phyloP scores from a whole-genome alignment of 2,797 vertebrate genomes.

The Hoplostethus mediterraneus region DNA sequence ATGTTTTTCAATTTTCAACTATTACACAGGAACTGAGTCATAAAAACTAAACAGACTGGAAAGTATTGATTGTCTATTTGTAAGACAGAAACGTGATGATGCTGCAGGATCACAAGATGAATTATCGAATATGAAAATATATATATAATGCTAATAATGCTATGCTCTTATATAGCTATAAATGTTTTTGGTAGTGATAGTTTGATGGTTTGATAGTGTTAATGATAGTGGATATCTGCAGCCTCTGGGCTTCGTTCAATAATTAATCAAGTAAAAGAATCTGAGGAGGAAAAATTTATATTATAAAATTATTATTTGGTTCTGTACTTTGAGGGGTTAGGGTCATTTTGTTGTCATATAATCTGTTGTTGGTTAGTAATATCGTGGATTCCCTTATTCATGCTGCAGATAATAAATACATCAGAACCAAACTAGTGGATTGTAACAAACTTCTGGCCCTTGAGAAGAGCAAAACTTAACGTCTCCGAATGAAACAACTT shows the following conservation, averaged over 20 bases:
- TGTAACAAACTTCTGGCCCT: too few relatives aligned
- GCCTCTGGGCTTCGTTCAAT: not conserved
- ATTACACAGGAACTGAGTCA: not conserved
- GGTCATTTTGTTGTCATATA: too few relatives aligned
- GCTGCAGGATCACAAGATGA: not conserved
- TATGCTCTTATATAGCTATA: not conserved
- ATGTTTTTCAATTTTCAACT: too few relatives aligned
- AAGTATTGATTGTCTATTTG: not conserved
- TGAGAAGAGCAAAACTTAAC: not conserved
- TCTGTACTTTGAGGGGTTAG: too few relatives aligned
- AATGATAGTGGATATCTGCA: not conserved
- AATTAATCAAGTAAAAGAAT: not conserved
- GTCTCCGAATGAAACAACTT: not conserved
- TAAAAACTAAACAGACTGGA: constrained; percentile 12
- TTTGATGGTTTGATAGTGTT: too few relatives aligned
- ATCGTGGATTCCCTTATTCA: too few relatives aligned
- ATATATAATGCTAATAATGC: not conserved
- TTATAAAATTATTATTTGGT: not conserved
- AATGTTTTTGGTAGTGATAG: not conserved
- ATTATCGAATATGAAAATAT: not conserved
- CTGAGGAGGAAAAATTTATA: not conserved
- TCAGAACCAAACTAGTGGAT: too few relatives aligned
- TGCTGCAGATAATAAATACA: too few relatives aligned
- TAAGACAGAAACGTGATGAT: not conserved
- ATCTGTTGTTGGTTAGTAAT: too few relatives aligned